These are phyloP conservation scores for Himalopsyche kuldschensis DNA, from an alignment of 2,888 invertebrate genomes.

Conservation along the genomic window DNA sequence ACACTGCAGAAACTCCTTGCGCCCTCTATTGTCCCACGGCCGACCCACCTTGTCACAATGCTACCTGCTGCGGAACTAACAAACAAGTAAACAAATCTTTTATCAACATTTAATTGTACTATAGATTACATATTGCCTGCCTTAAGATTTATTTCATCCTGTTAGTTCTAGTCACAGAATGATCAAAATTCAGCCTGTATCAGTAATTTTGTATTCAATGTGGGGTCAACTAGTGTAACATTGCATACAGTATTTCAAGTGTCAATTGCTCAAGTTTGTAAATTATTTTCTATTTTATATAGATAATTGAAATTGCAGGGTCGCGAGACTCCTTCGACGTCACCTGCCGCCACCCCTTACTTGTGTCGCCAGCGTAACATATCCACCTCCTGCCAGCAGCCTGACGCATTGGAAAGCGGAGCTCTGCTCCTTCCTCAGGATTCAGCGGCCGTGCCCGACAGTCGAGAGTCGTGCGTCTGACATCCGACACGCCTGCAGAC, in stretches of 20 bases:
- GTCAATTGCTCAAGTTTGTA: neutral
- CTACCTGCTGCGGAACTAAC: conserved; percentile 85
- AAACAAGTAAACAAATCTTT: conserved; percentile 62
- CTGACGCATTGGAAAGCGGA: conserved; percentile 39
- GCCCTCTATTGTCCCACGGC: conserved; percentile 87
- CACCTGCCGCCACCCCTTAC: conserved; percentile 79
- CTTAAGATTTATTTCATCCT: too few species aligned
- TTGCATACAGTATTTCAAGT: too few species aligned
- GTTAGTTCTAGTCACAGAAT: too few species aligned
- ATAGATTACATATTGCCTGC: too few species aligned
- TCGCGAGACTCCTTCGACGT: conserved; percentile 62
- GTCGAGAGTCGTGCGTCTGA: conserved; percentile 38
- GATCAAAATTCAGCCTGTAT: too few species aligned
- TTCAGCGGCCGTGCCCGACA: conserved; percentile 11
- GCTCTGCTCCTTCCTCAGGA: conserved; percentile 21
- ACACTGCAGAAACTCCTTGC: conserved; percentile 65
- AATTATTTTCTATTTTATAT: neutral
- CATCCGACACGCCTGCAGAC: conserved; percentile 12
- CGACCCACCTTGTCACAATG: conserved; percentile 78
- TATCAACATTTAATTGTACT: too few species aligned
- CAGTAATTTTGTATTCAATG: too few species aligned
- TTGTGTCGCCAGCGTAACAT: conserved; percentile 77
- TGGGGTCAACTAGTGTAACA: too few species aligned
- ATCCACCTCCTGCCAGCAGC: conserved; percentile 30
- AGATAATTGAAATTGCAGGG: conserved; percentile 44